A percentile compares a stretch with the other conserved stretches of the same genome.
phyloP scores from a whole-genome alignment of 2,888 invertebrate species.

The Sepiola atlantica region DNA sequence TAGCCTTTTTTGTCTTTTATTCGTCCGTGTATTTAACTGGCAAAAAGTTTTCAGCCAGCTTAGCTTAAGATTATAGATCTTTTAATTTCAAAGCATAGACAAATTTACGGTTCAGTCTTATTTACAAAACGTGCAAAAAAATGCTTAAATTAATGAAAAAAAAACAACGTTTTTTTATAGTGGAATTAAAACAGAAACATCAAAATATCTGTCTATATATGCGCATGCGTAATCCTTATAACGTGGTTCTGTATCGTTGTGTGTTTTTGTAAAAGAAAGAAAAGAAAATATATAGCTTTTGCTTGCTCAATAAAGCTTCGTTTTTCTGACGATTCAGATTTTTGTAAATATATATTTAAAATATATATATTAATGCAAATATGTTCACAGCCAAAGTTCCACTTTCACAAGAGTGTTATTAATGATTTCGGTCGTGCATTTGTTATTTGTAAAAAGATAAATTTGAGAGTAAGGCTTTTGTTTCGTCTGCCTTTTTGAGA shows the following conservation, averaged over 20 bases:
- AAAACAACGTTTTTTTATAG: too few species aligned
- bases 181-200: neutral
- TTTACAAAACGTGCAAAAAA: too few species aligned
- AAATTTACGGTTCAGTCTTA: too few species aligned
- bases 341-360: neutral
- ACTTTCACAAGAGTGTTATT: neutral
- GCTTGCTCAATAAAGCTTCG: neutral
- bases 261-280: neutral
- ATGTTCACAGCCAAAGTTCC: neutral
- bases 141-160: too few species aligned
- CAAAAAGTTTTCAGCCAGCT: too few species aligned
- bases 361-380: neutral
- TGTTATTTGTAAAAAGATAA: neutral
- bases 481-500: neutral
- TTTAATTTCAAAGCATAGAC: too few species aligned
- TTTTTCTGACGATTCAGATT: neutral
- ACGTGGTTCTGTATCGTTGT: neutral
- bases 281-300: neutral
- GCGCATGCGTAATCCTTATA: neutral
- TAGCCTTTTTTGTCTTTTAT: too few species aligned
- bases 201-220: neutral
- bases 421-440: neutral
- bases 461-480: neutral
- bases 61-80: too few species aligned
- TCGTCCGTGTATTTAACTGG: too few species aligned